Conservation (phyloP, 2,113 vertebrate genomes). For the Brachyhypopomus occidentalis region DNA sequence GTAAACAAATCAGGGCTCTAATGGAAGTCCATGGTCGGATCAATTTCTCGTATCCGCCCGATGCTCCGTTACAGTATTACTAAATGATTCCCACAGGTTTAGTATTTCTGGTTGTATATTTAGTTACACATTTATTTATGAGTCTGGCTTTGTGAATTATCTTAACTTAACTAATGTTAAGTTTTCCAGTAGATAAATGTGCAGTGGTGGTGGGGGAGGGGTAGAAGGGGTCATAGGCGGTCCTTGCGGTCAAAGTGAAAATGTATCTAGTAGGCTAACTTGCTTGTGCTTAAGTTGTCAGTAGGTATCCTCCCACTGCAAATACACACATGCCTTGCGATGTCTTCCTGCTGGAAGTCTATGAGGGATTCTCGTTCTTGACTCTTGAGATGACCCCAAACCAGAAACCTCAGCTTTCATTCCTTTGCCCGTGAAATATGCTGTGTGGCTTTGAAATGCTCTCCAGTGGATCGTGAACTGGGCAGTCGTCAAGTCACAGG, state of each 20-base stretch:
- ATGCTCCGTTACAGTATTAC: too few species aligned
- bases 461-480: slow-evolving; percentile 66
- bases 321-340: slow-evolving; percentile 53
- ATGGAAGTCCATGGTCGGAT: background rate
- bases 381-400: slow-evolving; percentile 73
- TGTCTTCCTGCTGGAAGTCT: slow-evolving; percentile 70
- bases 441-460: slow-evolving; percentile 65
- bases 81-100: slow-evolving; percentile 12
- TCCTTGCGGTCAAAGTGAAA: slow-evolving; percentile 12
- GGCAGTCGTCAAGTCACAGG: slow-evolving; percentile 56
- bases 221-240: background rate
- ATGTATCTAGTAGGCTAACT: slow-evolving; percentile 19
- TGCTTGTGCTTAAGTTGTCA: slow-evolving; percentile 40
- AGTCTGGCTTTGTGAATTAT: slow-evolving; percentile 15
- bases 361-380: slow-evolving; percentile 72
- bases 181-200: background rate
- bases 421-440: slow-evolving; percentile 72
- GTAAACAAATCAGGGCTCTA: slow-evolving; percentile 23
- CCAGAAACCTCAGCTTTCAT: slow-evolving; percentile 73
- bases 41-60: slow-evolving; percentile 10
- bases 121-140: background rate
- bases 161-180: background rate
- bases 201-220: slow-evolving; percentile 5
- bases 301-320: slow-evolving; percentile 21
- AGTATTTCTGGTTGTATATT: background rate